Evolutionary conservation across 2,888 invertebrate genomes (phyloP), one percentile per base, ranked within the genome.

Genomic region (Hemistola chrysoprasaria): DNA sequence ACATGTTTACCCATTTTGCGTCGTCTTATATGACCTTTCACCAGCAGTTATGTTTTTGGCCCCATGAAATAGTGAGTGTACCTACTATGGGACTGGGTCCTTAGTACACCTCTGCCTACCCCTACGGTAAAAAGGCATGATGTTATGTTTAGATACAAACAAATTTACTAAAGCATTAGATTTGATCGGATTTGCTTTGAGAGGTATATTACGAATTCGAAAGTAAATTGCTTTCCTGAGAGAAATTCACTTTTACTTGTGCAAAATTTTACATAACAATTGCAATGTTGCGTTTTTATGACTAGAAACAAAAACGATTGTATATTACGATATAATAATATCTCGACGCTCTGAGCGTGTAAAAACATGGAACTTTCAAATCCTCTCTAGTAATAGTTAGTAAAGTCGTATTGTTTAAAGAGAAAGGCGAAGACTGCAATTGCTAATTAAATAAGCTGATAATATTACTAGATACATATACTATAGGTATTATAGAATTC

Each of bases 351-450:
- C 56, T 53, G 46, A 60, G 55, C 53, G 38, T 32, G 38, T 4
- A 55, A 56, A 52, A 56, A 58, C 40, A 48, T 52, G 40, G 51
- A 50, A 59, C 72, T 78, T 78, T 78, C 79, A 74, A 72, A 64
- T 59, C 42, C 44, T 58, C 47, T 54, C n/a, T n/a, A n/a, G n/a
- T n/a, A n/a, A n/a, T 56, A 55, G 56, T 64, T 50, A 56, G 57
- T 56, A 56, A 66, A 66, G 63, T 3, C 16, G 4, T 53, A 64
- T 69, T 74, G 67, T 75, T 72, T 71, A 54, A 71, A 70, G 81
- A 79, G 84, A 85, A 84, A 84, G 82, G 68, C 52, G 60, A 50
- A 56, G 62, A 59, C 47, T 49, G n/a, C n/a, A n/a, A 61, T 47
- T 45, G 48, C 66, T 56, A 62, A 67, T 45, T 59, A 51, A 55